These are phyloP conservation scores for Drosophila quadrilineata DNA, from an alignment of 1,140 invertebrate species.

Conservation along the genomic window DNA sequence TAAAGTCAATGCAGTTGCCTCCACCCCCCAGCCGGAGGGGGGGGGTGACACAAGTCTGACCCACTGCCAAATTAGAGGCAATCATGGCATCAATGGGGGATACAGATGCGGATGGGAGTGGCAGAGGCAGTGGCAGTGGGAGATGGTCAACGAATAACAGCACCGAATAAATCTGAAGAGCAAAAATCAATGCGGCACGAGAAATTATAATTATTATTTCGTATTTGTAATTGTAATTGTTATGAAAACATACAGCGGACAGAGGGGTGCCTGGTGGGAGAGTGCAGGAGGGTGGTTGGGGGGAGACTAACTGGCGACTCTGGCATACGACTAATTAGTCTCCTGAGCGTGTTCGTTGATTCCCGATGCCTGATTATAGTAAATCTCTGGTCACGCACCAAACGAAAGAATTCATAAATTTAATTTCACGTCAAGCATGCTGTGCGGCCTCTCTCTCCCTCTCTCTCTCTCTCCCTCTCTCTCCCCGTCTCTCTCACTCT, in stretches of 20 bases:
- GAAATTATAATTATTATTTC: conserved; percentile 76
- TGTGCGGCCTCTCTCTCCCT: neutral
- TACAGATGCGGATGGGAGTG: no score
- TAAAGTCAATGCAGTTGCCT: neutral
- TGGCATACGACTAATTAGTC: conserved; percentile 69
- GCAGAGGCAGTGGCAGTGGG: no score
- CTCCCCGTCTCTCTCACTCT: no score
- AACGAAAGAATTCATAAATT: conserved; percentile 79
- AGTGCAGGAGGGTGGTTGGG: neutral
- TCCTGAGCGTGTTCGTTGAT: conserved; percentile 75
- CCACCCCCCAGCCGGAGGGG: no score
- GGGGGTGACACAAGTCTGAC: conserved; percentile 14
- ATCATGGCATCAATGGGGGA: conserved; percentile 48
- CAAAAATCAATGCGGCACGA: conserved; percentile 57
- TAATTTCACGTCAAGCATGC: conserved; percentile 57
- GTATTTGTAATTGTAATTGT: conserved; percentile 43
- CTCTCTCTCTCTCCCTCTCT: no score
- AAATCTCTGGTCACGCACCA: conserved; percentile 79
- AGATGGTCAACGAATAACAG: no score
- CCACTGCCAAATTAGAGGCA: conserved; percentile 40
- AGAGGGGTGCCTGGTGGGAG: neutral
- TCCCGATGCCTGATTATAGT: conserved; percentile 77
- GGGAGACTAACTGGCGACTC: neutral
- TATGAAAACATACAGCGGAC: neutral
- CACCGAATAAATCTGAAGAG: no score